Evolutionary conservation across 2,888 invertebrate genomes (phyloP).

Genomic region (Sericinus montela): DNA sequence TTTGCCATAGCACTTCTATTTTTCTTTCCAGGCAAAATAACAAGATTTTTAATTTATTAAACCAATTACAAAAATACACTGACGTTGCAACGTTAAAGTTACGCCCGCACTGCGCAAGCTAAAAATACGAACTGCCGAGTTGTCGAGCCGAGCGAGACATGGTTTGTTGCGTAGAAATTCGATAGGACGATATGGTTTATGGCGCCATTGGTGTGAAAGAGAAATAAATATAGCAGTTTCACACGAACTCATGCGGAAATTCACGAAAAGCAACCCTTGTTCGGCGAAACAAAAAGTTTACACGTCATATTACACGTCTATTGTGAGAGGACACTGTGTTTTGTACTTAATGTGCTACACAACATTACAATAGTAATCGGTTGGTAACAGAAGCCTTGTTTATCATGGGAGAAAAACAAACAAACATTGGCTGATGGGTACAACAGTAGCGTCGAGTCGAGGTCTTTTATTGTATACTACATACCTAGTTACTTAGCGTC

Average conservation of each 20-base stretch:
- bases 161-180: conserved; percentile 53
- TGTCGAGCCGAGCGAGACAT: conserved; percentile 35
- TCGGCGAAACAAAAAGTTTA: conserved; percentile 29
- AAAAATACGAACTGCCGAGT: conserved; percentile 65
- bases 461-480: too few relatives aligned
- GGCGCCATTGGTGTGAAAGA: conserved; percentile 34
- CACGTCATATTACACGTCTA: conserved; percentile 15
- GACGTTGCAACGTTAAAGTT: conserved; percentile 29
- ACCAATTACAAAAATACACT: conserved; percentile 53
- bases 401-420: conserved; percentile 1
- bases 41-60: conserved; percentile 40
- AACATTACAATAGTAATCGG: background rate
- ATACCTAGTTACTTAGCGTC: too few relatives aligned
- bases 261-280: conserved; percentile 38
- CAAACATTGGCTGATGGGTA: conserved; percentile 5
- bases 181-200: conserved; percentile 48
- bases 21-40: conserved; percentile 28
- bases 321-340: conserved; percentile 14
- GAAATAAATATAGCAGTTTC: conserved; percentile 31
- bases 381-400: background rate
- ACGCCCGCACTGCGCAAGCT: conserved; percentile 49
- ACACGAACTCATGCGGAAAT: conserved; percentile 34
- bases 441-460: too few relatives aligned
- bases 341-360: background rate
- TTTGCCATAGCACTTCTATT: conserved; percentile 54